Evolutionary conservation across 2,888 invertebrate genomes (phyloP), one percentile per base, ranked within the genome.

Genomic region (Dynastes hyllus): DNA sequence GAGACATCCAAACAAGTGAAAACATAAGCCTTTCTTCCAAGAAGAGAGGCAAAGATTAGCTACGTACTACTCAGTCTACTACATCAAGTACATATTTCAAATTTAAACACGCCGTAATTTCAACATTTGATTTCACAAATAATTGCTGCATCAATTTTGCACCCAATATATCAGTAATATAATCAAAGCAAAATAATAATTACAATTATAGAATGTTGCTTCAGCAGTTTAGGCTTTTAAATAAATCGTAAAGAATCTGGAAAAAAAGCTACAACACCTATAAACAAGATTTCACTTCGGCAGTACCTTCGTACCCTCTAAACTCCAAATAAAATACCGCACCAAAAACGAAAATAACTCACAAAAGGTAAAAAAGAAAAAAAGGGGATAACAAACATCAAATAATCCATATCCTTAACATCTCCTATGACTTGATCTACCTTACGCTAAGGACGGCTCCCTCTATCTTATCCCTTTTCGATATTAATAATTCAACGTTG

Each of bases 401-500:
- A 63, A 63, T 63, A 63, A 63, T 32, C 29, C 45, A 45, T 32
- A 63, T 63, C 63, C 63, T 13, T 63, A 63, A 32, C 29, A 63
- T 29, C 63, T 16, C 16, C 53, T 58, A 58, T 2, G 13, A 29
- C 63, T 63, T 63, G 63, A 63, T 63, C 63, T 32, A 29, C 29
- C 63, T 32, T 63, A 32, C 63, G 22, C 29, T 63, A 63, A 63
- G 63, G 63, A 63, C 22, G 55, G 8, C 45, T 45, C 45, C 11
- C 5, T 45, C 11, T 8, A 45, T 58, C 22, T 32, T 63, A 69
- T 75, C 61, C 73, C 22, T 61, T 75, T 61, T 75, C 61, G 45
- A 75, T 61, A 61, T 75, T 75, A 75, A 75, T 75, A 75, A 75
- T 75, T 75, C 73, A 75, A 63, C 45, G 50, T 50, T 9, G 55